Evolutionary conservation across 1,140 invertebrate genomes (phyloP), one percentile per base, ranked within the genome.

Genomic region (Atta cephalotes): DNA sequence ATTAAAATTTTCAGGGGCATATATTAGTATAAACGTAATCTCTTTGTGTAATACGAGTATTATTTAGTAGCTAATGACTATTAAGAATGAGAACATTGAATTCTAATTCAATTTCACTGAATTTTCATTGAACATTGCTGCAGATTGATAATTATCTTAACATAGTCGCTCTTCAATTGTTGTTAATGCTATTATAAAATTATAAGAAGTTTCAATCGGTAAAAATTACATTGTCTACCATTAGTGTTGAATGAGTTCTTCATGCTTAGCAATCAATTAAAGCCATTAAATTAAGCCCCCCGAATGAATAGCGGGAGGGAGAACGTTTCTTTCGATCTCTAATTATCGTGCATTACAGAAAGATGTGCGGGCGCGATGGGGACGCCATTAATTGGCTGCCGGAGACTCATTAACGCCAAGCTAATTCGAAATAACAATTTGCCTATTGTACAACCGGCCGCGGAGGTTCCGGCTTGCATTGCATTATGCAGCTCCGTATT

Each of bases 351-450:
- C 51, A 65, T 76, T 70, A 63, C 86, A n/a, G 60, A 51, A 31
- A 71, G 76, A 78, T 80, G 74, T 65, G 53, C 70, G 63, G 51
- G 68, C 60, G 49, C 51, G 53, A 72, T 76, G 62, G 25, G 12
- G 28, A 18, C 31, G 62, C 62, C 62, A 62, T 86, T 91, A 88
- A 90, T 87, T 88, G 63, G 63, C 68, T 31, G 16, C 70, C 9
- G 62, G 28, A 18, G 65, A 72, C 60, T 56, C 86, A 88, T 90
- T 90, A 90, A 90, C 65, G 81, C 45, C 39, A 2, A 39, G 71
- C 77, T 90, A 90, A 90, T 90, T 90, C 82, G 87, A 90, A 90
- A 90, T 90, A 90, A 90, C 78, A 90, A 90, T 90, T 90, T 78
- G 62, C 63, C 81, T 62, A 74, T 90, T 63, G 82, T 60, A 28